Evolutionary conservation across 2,113 vertebrate genomes (phyloP).

Genomic region (Pterophyllum scalare): DNA sequence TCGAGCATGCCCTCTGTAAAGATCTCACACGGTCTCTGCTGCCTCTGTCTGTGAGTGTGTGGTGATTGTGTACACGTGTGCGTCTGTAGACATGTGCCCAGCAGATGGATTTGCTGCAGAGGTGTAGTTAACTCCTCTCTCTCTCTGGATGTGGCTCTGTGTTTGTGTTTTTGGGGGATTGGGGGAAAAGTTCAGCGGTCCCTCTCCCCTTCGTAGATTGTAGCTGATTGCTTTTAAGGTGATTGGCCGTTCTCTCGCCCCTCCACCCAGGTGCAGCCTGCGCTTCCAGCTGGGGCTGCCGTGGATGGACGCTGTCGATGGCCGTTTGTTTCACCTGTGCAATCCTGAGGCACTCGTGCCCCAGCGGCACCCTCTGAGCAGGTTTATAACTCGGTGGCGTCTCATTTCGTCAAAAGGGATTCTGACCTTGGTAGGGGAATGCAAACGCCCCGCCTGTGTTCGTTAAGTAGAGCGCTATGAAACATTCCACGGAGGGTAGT

Average conservation of each 20-base stretch:
- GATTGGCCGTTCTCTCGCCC: conserved; percentile 70
- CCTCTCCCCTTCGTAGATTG: conserved; percentile 78
- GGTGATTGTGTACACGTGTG: conserved; percentile 17
- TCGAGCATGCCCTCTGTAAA: conserved; percentile 28
- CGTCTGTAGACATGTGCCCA: conserved; percentile 24
- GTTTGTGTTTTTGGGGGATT: conserved; percentile 67
- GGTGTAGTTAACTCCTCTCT: background rate
- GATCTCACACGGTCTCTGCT: conserved; percentile 16
- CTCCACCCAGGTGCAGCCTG: conserved; percentile 48
- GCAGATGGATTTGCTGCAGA: conserved; percentile 15
- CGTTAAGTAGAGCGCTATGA: conserved; percentile 63
- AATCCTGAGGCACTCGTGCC: conserved; percentile 64
- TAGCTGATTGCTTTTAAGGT: conserved; percentile 81
- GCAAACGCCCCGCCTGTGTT: conserved; percentile 64
- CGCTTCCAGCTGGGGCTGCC: conserved; percentile 27
- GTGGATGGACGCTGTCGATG: conserved; percentile 59
- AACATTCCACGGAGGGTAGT: conserved; percentile 69
- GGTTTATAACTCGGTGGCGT: conserved; percentile 73
- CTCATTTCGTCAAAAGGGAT: conserved; percentile 79
- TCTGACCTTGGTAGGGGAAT: conserved; percentile 77
- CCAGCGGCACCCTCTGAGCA: conserved; percentile 70
- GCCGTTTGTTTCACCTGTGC: conserved; percentile 45
- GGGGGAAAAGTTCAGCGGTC: conserved; percentile 79
- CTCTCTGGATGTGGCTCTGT: conserved; percentile 51
- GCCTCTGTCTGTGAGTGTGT: conserved; percentile 41